Evolutionary conservation across 2,113 vertebrate species (phyloP), one percentile per base, ranked within the genome.

Genomic region (Pyxicephalus adspersus): DNA sequence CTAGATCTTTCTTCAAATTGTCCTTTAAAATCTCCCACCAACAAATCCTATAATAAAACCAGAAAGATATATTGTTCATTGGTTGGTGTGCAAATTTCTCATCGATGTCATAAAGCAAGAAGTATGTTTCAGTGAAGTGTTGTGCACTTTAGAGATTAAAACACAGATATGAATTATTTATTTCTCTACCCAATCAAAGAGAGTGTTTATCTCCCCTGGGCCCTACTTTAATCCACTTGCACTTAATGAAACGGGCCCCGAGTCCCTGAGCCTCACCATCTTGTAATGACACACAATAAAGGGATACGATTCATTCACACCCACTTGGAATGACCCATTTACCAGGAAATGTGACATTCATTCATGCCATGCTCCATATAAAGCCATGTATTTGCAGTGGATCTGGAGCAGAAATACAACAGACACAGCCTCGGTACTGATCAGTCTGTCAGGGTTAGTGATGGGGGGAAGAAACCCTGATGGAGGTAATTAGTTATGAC

Each of bases 401-500:
- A 26, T 58, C 28, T 34, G 11, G 28, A 52, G 51, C 52, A 28
- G 29, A 3, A 16, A 26, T 57, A 28, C 54, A 22, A 26, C 29
- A 29, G 26, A 72, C 22, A 25, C 45, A 71, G 52, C 52, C 26
- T 19, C 31, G 19, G 74, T 34, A 55, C 28, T 52, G 17, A 19
- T 16, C 45, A 16, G 60, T 16, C 26, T 50, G 13, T 55, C 63
- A 23, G 64, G 51, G 60, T 54, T 26, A 77, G 60, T 2, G 38
- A 28, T 64, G 34, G 15, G 23, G 26, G 51, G 4, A 65, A 55
- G 20, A 34, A 34, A 31, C 51, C 70, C n/a, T 74, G 17, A 45
- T 28, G 31, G 80, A 82, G 61, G 71, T 82, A 82, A 82, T 82
- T 65, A 50, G 80, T 75, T 82, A 82, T 82, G 80, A 82, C 80